Evolutionary conservation across 35 echinoderm and acorn worm species (phyloP).

Genomic region (Heliocidaris erythrogramma): DNA sequence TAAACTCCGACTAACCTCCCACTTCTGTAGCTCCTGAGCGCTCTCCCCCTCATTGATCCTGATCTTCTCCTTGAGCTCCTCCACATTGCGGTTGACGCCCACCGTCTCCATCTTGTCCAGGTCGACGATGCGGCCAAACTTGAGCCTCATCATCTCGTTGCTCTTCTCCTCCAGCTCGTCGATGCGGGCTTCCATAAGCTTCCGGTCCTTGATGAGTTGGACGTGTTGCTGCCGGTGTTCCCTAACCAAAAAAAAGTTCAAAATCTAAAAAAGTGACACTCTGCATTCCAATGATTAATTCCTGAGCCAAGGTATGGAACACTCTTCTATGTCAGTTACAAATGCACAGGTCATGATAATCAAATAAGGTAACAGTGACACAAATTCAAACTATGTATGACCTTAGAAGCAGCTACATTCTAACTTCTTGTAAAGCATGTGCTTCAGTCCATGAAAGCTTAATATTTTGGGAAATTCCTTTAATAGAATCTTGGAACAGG

Average conservation of each 20-base stretch:
- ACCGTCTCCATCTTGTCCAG: conserved; percentile 93
- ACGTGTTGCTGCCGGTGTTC: conserved; percentile 95
- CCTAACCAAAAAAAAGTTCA: conserved; percentile 56
- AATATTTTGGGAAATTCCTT: no score
- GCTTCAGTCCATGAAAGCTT: no score
- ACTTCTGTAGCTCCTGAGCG: conserved; percentile 79
- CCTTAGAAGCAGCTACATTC: no score
- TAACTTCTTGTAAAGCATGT: no score
- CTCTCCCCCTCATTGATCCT: conserved; percentile 76
- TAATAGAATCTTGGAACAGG: no score
- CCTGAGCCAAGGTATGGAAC: not conserved
- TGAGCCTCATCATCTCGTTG: conserved; percentile 90
- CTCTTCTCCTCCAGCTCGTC: conserved; percentile 83
- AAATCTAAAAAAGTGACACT: not conserved
- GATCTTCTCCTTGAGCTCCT: conserved; percentile 95
- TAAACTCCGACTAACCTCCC: conserved; percentile 70
- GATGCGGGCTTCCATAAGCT: conserved; percentile 91
- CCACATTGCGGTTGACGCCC: conserved; percentile 93
- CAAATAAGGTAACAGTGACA: no score
- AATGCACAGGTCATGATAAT: not conserved
- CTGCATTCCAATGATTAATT: not conserved
- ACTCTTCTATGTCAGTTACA: not conserved
- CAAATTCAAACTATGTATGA: no score
- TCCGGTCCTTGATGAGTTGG: conserved; percentile 91
- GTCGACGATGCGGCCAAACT: conserved; percentile 97